phyloP scores from a whole-genome alignment of 37 sponge, comb jelly and placozoan species.

The Spongilla lacustris region DNA sequence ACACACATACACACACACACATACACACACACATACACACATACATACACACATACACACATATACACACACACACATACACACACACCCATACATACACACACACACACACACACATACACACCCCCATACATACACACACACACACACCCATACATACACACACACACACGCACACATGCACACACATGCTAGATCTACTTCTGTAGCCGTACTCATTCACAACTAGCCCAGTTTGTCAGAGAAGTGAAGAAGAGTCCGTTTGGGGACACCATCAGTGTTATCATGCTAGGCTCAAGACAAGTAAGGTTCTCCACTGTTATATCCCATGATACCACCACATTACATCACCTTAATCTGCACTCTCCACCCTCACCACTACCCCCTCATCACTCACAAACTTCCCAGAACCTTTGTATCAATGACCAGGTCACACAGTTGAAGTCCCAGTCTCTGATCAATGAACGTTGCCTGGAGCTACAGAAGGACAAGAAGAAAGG shows the following conservation, averaged over 20 bases:
- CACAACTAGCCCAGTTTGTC: slow-evolving; percentile 97
- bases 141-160: background rate
- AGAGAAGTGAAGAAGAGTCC: slow-evolving; percentile 90
- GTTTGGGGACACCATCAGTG: slow-evolving; percentile 59
- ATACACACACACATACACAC: background rate
- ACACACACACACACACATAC: no score
- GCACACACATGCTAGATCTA: slow-evolving; percentile 67
- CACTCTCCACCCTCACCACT: background rate
- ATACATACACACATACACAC: background rate
- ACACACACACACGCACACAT: background rate
- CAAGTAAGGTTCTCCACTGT: slow-evolving; percentile 56
- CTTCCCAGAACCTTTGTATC: slow-evolving; percentile 83
- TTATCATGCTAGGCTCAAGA: slow-evolving; percentile 89
- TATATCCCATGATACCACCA: no score
- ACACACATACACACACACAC: background rate
- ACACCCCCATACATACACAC: no score
- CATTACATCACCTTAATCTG: no score
- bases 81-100: no score
- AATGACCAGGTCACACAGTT: slow-evolving; percentile 84
- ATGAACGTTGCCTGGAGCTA: slow-evolving; percentile 94
- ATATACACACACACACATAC: background rate
- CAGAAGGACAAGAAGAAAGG: slow-evolving; percentile 77
- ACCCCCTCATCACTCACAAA: no score
- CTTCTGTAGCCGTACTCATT: slow-evolving; percentile 99
- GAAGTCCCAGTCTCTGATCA: slow-evolving; percentile 79